Conservation (phyloP, 2,888 invertebrate species). For the Trachelus iudaicus region DNA sequence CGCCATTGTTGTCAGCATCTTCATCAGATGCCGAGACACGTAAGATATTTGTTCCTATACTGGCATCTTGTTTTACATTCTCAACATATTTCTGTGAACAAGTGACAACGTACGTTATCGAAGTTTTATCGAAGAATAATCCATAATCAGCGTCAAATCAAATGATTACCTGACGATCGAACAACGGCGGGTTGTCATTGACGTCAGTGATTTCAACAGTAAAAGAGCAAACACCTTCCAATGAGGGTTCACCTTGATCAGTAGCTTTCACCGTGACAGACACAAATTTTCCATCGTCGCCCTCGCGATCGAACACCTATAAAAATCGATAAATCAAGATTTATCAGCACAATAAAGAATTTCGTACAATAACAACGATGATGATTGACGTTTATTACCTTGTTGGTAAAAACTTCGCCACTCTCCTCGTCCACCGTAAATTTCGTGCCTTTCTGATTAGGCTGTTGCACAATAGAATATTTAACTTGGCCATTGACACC, state of each 20-base stretch:
- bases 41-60: slow-evolving; percentile 93
- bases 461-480: slow-evolving; percentile 97
- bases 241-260: slow-evolving; percentile 97
- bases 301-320: slow-evolving; percentile 93
- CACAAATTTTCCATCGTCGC: slow-evolving; percentile 95
- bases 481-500: slow-evolving; percentile 95
- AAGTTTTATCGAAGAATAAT: not conserved
- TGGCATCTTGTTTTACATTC: slow-evolving; percentile 96
- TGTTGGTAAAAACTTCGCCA: slow-evolving; percentile 94
- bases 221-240: slow-evolving; percentile 98
- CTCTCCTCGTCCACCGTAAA: slow-evolving; percentile 96
- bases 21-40: slow-evolving; percentile 96
- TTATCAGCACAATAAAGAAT: not conserved
- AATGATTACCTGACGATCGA: slow-evolving; percentile 87
- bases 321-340: slow-evolving; percentile 14
- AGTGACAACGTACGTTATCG: slow-evolving; percentile 24
- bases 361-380: not conserved
- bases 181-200: slow-evolving; percentile 95
- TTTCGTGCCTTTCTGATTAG: slow-evolving; percentile 93
- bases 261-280: slow-evolving; percentile 97
- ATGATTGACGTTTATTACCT: slow-evolving; percentile 66
- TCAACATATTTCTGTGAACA: slow-evolving; percentile 91
- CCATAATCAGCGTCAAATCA: slow-evolving; percentile 27
- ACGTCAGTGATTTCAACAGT: slow-evolving; percentile 98
- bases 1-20: slow-evolving; percentile 97